These are phyloP conservation scores for Trisateles emortualis DNA, from an alignment of 2,888 invertebrate species.

Conservation along the genomic window DNA sequence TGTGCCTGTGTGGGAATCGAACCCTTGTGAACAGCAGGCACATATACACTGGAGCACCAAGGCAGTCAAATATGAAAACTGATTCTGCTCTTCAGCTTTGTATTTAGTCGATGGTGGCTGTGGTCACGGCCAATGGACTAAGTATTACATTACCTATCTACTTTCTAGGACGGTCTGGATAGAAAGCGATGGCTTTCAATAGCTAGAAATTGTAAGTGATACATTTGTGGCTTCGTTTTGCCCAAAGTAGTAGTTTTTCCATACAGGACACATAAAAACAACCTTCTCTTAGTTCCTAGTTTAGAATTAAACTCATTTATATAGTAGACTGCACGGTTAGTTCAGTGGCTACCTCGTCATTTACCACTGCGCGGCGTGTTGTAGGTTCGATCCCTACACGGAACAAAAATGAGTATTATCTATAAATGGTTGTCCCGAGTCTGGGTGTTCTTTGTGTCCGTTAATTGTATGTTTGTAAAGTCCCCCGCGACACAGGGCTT, in stretches of 20 bases:
- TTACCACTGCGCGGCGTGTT: too few species aligned
- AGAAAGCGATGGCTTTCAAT: conserved; percentile 63
- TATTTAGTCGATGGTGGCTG: conserved; percentile 32
- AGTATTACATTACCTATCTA: conserved; percentile 64
- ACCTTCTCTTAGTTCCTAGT: not conserved
- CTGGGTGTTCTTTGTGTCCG: too few species aligned
- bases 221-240: conserved; percentile 34
- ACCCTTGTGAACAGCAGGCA: not conserved
- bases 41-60: not conserved
- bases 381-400: too few species aligned
- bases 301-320: too few species aligned
- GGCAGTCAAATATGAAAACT: conserved; percentile 1
- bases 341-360: too few species aligned
- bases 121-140: conserved; percentile 63
- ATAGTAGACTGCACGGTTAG: too few species aligned
- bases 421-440: too few species aligned
- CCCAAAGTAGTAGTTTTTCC: conserved; percentile 6
- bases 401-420: too few species aligned
- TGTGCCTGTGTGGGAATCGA: too few species aligned
- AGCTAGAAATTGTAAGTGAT: conserved; percentile 47
- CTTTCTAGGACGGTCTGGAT: conserved; percentile 70
- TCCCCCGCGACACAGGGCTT: too few species aligned
- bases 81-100: conserved; percentile 20
- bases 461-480: too few species aligned
- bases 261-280: conserved; percentile 17